Evolutionary conservation across 2,888 invertebrate genomes (phyloP).

Genomic region (Lepas anatifera): DNA sequence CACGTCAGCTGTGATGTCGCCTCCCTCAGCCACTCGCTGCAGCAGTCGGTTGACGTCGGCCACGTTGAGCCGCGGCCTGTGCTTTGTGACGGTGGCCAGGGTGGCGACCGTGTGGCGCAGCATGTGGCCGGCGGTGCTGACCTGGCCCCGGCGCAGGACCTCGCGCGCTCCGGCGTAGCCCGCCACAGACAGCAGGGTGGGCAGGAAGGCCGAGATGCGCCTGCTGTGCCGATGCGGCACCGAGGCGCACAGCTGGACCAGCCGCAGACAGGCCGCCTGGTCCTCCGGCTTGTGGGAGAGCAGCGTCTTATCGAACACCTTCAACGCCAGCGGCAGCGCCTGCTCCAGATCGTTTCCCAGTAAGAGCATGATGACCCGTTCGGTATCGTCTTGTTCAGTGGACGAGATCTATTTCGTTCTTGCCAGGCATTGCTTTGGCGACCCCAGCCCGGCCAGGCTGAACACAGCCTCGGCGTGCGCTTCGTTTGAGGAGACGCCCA

Average conservation of each 20-base stretch:
- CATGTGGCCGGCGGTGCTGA: not conserved
- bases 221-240: not conserved
- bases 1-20: conserved; percentile 24
- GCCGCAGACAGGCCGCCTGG: not conserved
- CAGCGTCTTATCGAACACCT: not conserved
- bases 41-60: not conserved
- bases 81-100: conserved; percentile 9
- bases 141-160: not conserved
- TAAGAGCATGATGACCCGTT: not conserved
- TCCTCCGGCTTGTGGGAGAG: not conserved
- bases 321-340: not conserved
- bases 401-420: not conserved
- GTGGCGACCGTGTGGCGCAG: not conserved
- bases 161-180: not conserved
- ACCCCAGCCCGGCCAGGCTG: not conserved
- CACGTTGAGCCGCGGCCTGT: conserved; percentile 18
- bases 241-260: not conserved
- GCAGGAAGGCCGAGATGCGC: not conserved
- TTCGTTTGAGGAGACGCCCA: not conserved
- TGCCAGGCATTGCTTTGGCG: not conserved
- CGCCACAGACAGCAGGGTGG: not conserved
- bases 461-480: not conserved
- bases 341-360: not conserved
- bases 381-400: not conserved
- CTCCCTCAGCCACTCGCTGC: not conserved